Evolutionary conservation across 2,797 vertebrate species (phyloP), one percentile per base, ranked within the genome.

Genomic region (Artibeus jamaicensis): DNA sequence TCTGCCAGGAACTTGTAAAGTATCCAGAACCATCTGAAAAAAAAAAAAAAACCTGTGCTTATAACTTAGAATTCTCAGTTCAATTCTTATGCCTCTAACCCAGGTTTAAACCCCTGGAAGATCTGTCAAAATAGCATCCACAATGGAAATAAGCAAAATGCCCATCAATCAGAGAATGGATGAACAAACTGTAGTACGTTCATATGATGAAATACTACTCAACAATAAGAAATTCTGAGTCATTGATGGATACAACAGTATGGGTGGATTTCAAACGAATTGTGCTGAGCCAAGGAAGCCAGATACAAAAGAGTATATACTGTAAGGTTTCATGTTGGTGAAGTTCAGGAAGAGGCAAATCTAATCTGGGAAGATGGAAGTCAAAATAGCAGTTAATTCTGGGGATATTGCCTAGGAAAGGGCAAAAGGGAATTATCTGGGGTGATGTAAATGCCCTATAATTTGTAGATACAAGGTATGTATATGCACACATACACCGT

Each of bases 1-100:
- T 97, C 78, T 96, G 90, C 55, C 50, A 46, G 82, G 57, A 89
- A 92, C 71, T 93, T 97, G 93, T 88, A 77, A 91, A 67, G 7
- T 76, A 48, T 88, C 42, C 65, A 89, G 71, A 95, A 92, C 5
- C 83, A 81, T 82, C 65, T 94, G 12, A 74, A 89, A 76, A 79
- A 91, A 42, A n/a, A n/a, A n/a, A 42, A 42, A 42, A 88, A 88
- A 42, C 22, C 76, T 87, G 71, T 89, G 48, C 62, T 94, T 39
- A 48, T 94, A 93, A 85, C 39, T 86, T 93, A 53, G 46, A 96
- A 94, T 91, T 90, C 73, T 92, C 65, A 79, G 32, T 34, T 96
- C 29, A 82, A 39, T 86, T 96, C 71, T 73, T 53, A 42, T n/a
- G 12, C 9, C 34, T 37, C 19, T 73, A 42, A 22, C 19, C 65